phyloP scores from a whole-genome alignment of 2,113 vertebrate genomes.

The Austrofundulus limnaeus region DNA sequence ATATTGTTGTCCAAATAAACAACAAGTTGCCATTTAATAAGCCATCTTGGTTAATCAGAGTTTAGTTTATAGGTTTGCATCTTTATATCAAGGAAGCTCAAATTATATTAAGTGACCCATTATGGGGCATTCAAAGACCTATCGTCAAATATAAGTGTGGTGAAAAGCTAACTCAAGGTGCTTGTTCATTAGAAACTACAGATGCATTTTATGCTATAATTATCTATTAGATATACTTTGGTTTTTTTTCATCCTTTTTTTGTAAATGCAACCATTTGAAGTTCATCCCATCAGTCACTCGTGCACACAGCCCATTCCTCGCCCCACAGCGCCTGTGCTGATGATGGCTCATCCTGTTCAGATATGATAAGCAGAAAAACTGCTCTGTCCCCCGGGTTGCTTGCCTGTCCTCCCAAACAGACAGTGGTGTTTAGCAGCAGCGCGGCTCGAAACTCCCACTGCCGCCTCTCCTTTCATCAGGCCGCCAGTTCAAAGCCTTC shows the following conservation, averaged over 20 bases:
- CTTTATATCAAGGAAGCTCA: no score
- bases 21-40: not conserved
- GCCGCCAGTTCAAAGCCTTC: constrained; percentile 77
- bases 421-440: constrained; percentile 54
- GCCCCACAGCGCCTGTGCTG: constrained; percentile 39
- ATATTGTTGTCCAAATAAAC: not conserved
- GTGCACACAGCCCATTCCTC: not conserved
- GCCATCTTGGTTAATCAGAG: no score
- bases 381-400: constrained; percentile 64
- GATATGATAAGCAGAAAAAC: constrained; percentile 73
- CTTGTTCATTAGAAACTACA: no score
- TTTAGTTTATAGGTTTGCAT: no score
- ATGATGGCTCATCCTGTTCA: constrained; percentile 72
- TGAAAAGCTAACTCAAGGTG: no score
- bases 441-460: constrained; percentile 53
- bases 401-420: constrained; percentile 50
- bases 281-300: constrained; percentile 3
- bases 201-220: not conserved
- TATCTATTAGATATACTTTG: not conserved
- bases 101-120: no score
- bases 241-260: not conserved
- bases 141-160: no score
- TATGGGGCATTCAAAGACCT: not conserved
- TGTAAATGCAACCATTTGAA: not conserved
- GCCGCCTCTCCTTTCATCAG: constrained; percentile 54